These are phyloP conservation scores for Caenorhabditis doughertyi DNA, from an alignment of 2,888 invertebrate species.

Conservation along the genomic window DNA sequence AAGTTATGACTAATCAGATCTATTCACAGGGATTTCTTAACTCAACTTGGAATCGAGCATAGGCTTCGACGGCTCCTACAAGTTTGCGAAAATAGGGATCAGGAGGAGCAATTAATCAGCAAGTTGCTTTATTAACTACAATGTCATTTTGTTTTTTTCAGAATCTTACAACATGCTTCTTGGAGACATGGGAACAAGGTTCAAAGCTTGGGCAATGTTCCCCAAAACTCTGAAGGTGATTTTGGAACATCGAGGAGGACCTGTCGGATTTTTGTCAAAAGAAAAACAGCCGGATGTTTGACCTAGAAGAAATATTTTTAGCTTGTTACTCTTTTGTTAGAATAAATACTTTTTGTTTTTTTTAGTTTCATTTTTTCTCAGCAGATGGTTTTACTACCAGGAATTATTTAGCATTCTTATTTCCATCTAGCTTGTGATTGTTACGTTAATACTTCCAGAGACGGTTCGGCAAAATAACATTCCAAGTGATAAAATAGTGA, in stretches of 20 bases:
- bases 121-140: too few species aligned
- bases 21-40: slow-evolving; percentile 89
- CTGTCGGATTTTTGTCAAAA: slow-evolving; percentile 74
- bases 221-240: slow-evolving; percentile 85
- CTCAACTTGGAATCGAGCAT: slow-evolving; percentile 89
- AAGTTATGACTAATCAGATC: too few species aligned
- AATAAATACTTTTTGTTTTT: neutral
- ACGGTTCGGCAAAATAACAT: too few species aligned
- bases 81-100: slow-evolving; percentile 84
- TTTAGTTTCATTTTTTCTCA: too few species aligned
- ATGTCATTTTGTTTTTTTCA: too few species aligned
- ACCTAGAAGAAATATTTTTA: too few species aligned
- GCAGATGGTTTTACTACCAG: too few species aligned
- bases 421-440: too few species aligned
- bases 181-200: slow-evolving; percentile 93
- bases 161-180: slow-evolving; percentile 89
- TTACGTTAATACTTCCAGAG: too few species aligned
- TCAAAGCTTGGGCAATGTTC: slow-evolving; percentile 92
- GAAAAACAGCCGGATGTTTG: too few species aligned
- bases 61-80: slow-evolving; percentile 86
- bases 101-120: slow-evolving; percentile 86
- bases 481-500: too few species aligned
- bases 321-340: neutral
- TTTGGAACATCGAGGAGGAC: slow-evolving; percentile 74
- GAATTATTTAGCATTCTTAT: too few species aligned